phyloP scores from a whole-genome alignment of 2,797 vertebrate species.

The Okamejei kenojei region DNA sequence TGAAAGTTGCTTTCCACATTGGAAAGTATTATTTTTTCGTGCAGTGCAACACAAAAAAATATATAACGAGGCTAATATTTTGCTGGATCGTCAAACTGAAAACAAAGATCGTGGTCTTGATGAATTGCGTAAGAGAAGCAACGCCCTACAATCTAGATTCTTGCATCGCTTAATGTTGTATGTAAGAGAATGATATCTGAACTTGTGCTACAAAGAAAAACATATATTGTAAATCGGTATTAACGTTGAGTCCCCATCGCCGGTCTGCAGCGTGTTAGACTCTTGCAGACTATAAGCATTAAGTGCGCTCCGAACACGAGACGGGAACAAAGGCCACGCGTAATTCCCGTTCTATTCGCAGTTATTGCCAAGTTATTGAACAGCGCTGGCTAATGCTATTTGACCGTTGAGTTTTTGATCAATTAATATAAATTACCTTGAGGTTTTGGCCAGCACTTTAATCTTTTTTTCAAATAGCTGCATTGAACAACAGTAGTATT shows the following conservation, averaged over 20 bases:
- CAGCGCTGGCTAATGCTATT: neutral
- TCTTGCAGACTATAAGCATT: neutral
- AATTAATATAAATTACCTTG: neutral
- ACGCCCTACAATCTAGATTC: neutral
- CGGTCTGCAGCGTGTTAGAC: neutral
- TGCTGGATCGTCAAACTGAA: neutral
- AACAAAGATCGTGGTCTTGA: neutral
- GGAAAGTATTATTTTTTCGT: neutral
- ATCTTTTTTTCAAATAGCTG: neutral
- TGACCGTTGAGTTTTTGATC: neutral
- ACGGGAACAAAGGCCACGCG: slow-evolving; percentile 26
- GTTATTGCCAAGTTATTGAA: slow-evolving; percentile 1
- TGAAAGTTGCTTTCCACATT: slow-evolving; percentile 14
- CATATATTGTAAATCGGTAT: neutral
- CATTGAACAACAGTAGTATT: neutral
- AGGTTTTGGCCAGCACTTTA: neutral
- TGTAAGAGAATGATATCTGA: slow-evolving; percentile 12
- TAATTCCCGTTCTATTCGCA: neutral
- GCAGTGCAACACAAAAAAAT: neutral
- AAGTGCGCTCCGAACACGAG: slow-evolving; percentile 4
- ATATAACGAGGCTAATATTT: neutral
- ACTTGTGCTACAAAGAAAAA: neutral
- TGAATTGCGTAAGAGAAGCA: slow-evolving; percentile 1
- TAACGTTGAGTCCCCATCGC: neutral
- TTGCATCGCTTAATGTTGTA: neutral